Base-by-base conservation (phyloP, 2,888 invertebrate species). In the Arctia plantaginis region DNA sequence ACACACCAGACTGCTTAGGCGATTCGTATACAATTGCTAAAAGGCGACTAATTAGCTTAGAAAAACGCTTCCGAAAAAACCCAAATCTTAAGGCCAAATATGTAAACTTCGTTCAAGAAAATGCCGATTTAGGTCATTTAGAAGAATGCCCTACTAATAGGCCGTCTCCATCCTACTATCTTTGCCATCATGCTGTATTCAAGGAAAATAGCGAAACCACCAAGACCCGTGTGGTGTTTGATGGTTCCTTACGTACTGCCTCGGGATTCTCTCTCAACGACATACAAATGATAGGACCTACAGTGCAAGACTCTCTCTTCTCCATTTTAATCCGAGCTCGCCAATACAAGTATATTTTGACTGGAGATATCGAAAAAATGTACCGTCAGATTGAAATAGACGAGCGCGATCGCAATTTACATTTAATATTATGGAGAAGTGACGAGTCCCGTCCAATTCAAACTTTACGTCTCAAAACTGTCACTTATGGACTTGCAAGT, bases 11-110 rank as follows among this genome's bases (percentile, higher is more conserved):
- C 10, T 74, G 70, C 75, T 51, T 84, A 6, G 83, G 85, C 3
- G 82, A 84, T 39, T 74, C 80, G 1, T 85, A 76, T 27, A 33
- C 41, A 13, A 23, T 80, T 69, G 82, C 85, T 15, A 84, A 78
- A 65, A 69, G n/a, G 23, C 62, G 74, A 10, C 59, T 77, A 8
- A 20, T 74, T 1, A 69, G 35, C 68, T 12, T 75, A 39, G 75
- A 77, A 62, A 51, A 41, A 35, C 20, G 73, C 10, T 75, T 77
- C 64, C 30, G 35, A 35, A 51, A 39, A 47, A 44, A 76, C 18
- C 66, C 74, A 0, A 3, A 10, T 13, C n/a, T 73, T 8, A 78
- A 78, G 64, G 2, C n/a, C 6, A 18, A 76, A 62, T 78, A 78
- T n/a, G 6, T 23, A 2, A 15, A 74, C 41, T 76, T 76, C 23